These are phyloP conservation scores for Onthophagus taurus DNA, from an alignment of 1,140 invertebrate genomes.

Conservation along the genomic window DNA sequence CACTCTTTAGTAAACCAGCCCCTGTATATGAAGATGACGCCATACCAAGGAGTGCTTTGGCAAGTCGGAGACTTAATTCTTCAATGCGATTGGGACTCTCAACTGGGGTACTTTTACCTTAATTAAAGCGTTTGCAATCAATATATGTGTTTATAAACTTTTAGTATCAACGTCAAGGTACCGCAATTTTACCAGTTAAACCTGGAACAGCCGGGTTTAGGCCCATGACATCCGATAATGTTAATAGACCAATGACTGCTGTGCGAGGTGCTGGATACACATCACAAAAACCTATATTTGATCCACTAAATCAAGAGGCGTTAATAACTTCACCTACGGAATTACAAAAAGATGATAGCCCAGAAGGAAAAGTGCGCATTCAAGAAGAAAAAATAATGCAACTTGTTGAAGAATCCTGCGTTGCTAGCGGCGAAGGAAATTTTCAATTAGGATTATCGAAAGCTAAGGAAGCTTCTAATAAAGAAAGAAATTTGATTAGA, in stretches of 20 bases:
- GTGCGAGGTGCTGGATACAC: conserved; percentile 93
- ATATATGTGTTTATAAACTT: conserved; percentile 1
- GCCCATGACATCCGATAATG: conserved; percentile 25
- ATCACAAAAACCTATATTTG: conserved; percentile 55
- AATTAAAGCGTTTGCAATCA: conserved; percentile 1
- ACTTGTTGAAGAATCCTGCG: conserved; percentile 75
- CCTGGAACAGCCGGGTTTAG: conserved; percentile 26
- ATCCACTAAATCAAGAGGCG: conserved; percentile 65
- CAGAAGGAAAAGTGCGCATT: conserved; percentile 76
- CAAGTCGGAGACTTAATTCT: conserved; percentile 12
- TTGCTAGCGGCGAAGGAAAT: conserved; percentile 41
- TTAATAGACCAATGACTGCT: conserved; percentile 80
- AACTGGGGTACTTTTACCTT: conserved; percentile 15
- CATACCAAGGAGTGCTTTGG: conserved; percentile 15
- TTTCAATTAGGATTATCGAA: conserved; percentile 64
- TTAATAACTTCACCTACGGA: conserved; percentile 46
- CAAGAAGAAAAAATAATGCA: conserved; percentile 74
- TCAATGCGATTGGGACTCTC: conserved; percentile 21
- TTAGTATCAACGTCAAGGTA: conserved; percentile 32
- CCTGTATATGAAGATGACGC: conserved; percentile 25
- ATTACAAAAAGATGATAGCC: conserved; percentile 66
- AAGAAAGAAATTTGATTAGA: conserved; percentile 81
- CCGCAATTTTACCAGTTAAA: conserved; percentile 25
- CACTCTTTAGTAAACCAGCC: conserved; percentile 15
- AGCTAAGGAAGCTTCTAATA: conserved; percentile 91